phyloP scores from a whole-genome alignment of 2,797 vertebrate species.

The Columba guinea region DNA sequence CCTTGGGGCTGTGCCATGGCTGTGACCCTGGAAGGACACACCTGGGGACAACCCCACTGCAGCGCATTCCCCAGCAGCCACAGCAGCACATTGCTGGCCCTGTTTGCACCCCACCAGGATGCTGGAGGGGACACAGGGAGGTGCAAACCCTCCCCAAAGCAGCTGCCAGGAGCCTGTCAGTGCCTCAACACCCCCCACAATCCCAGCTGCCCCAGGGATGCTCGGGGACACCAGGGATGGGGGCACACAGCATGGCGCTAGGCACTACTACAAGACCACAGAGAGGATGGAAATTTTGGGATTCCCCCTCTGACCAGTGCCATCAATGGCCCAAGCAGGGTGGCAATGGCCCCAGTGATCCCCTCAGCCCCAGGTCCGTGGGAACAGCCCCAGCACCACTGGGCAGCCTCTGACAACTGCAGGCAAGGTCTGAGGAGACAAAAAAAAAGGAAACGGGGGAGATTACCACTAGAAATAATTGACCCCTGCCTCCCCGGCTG shows the following conservation, averaged over 20 bases:
- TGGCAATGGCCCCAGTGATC: rapidly evolving
- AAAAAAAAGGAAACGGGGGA: rapidly evolving
- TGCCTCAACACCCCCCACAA: rapidly evolving
- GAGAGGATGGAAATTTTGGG: not conserved
- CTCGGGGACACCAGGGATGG: not conserved
- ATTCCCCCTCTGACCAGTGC: too few species aligned
- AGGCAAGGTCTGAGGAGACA: not conserved
- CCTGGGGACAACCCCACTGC: not conserved
- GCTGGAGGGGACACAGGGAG: not conserved
- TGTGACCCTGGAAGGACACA: not conserved
- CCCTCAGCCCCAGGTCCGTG: rapidly evolving
- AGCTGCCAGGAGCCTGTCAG: rapidly evolving
- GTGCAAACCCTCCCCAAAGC: not conserved
- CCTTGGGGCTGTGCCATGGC: not conserved
- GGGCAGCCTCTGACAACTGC: not conserved
- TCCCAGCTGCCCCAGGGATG: not conserved
- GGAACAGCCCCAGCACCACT: rapidly evolving
- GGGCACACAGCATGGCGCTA: not conserved
- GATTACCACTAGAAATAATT: not conserved
- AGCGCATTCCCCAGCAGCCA: not conserved
- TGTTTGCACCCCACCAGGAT: rapidly evolving
- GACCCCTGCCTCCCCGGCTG: rapidly evolving
- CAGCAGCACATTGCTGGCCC: not conserved
- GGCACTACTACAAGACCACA: not conserved
- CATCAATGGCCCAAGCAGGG: too few species aligned